Percentiles rank a stretch among this genome's conserved stretches.
phyloP scores from a whole-genome alignment of 2,113 vertebrate species.

The Daboia siamensis region DNA sequence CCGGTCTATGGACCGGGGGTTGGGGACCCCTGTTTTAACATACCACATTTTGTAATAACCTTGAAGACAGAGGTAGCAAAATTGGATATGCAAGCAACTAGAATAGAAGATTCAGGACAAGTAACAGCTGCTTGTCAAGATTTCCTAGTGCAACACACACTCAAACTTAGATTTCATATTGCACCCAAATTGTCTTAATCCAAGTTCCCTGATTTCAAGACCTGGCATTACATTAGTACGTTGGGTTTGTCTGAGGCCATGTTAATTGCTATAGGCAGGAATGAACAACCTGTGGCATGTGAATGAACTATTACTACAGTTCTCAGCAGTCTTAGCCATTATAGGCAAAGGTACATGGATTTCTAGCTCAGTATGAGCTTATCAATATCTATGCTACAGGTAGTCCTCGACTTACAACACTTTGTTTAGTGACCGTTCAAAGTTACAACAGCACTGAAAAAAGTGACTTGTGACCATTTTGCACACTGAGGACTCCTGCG shows the following conservation, averaged over 20 bases:
- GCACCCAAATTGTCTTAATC: not conserved
- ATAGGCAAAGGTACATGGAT: not conserved
- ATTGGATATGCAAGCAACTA: not conserved
- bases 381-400: no score
- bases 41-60: no score
- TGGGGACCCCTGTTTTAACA: not conserved
- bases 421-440: no score
- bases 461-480: no score
- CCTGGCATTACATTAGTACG: not conserved
- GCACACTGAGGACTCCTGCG: no score
- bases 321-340: not conserved
- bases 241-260: not conserved
- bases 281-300: not conserved
- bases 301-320: not conserved
- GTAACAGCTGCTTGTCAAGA: not conserved
- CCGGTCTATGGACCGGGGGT: no score
- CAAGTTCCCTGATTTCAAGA: not conserved
- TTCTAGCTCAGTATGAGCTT: not conserved
- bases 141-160: not conserved
- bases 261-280: not conserved
- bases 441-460: no score
- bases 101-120: not conserved
- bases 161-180: not conserved
- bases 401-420: no score
- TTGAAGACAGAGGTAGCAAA: not conserved